Evolutionary conservation across 53 echinoderm and acorn worm species (phyloP).

Genomic region (Arbacia lixula): DNA sequence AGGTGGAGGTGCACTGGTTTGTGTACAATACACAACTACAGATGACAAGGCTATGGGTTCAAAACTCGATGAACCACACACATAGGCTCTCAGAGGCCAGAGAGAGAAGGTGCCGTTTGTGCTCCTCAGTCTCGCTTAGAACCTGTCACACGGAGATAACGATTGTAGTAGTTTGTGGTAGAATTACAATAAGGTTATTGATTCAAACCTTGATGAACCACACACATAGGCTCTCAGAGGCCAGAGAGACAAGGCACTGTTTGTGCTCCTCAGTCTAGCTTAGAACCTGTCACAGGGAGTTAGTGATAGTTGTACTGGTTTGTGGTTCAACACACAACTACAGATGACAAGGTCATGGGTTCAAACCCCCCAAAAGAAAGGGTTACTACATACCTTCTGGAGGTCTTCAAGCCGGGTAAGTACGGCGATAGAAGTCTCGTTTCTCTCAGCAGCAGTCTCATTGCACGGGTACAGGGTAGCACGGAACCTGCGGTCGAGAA

Average conservation of each 20-base stretch:
- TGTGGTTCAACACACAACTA: too few species aligned
- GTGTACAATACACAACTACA: too few species aligned
- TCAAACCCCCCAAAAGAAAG: background rate
- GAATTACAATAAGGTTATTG: background rate
- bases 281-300: conserved; percentile 55
- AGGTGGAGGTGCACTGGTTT: too few species aligned
- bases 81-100: conserved; percentile 69
- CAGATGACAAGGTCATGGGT: background rate
- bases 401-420: conserved; percentile 88
- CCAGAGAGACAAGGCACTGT: conserved; percentile 64
- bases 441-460: conserved; percentile 83
- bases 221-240: conserved; percentile 67
- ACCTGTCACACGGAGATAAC: conserved; percentile 42
- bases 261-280: conserved; percentile 83
- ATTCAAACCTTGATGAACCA: conserved; percentile 76
- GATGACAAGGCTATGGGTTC: background rate
- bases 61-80: conserved; percentile 76
- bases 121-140: conserved; percentile 79
- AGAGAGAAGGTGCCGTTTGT: conserved; percentile 68
- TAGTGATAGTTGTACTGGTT: too few species aligned
- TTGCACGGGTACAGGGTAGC: conserved; percentile 97
- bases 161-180: background rate
- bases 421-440: conserved; percentile 92
- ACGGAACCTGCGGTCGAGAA: conserved; percentile 66
- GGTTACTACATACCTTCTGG: conserved; percentile 70